Evolutionary conservation across 2,888 invertebrate genomes (phyloP), one percentile per base, ranked within the genome.

Genomic region (Aplocera efformata): DNA sequence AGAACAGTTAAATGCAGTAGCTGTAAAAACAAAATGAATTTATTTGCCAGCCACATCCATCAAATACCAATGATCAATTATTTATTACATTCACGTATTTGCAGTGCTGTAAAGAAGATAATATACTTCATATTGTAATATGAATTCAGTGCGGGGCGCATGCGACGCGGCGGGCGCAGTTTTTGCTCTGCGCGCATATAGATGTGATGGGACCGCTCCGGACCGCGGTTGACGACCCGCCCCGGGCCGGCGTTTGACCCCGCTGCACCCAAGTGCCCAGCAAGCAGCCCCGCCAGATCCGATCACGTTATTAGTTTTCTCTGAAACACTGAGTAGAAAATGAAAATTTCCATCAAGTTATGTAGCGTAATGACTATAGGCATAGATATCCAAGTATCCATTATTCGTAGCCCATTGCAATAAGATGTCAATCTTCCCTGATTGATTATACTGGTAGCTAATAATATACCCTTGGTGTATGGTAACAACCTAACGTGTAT

Each of bases 121-220:
- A 53, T 42, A 54, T 54, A 59, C 35, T 43, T 57, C 13, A 62
- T 66, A 66, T 67, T 48, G 58, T 50, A 58, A 57, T 65, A 69
- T 72, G 55, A 68, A 71, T 73, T 68, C 60, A 66, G 60, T 59
- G 58, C 56, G 55, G 58, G 50, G 26, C 53, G 56, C 42, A 20
- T 51, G 34, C n/a, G n/a, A n/a, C n/a, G 52, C 58, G 58, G 58
- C 60, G 56, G 56, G 56, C 59, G 51, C 55, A 54, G 72, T 79
- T 80, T 81, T 81, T 82, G 78, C 11, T 26, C 35, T 38, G 60
- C 62, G 71, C 69, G 79, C 77, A 79, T 78, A 79, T 73, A 76
- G 74, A 80, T 78, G 75, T 58, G 71, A 55, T 53, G 57, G 63
- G 64, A 63, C 61, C 64, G 54, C 40, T 37, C 54, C 49, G 50